phyloP scores from a whole-genome alignment of 2,113 vertebrate species.

The Megaceryle maxima region DNA sequence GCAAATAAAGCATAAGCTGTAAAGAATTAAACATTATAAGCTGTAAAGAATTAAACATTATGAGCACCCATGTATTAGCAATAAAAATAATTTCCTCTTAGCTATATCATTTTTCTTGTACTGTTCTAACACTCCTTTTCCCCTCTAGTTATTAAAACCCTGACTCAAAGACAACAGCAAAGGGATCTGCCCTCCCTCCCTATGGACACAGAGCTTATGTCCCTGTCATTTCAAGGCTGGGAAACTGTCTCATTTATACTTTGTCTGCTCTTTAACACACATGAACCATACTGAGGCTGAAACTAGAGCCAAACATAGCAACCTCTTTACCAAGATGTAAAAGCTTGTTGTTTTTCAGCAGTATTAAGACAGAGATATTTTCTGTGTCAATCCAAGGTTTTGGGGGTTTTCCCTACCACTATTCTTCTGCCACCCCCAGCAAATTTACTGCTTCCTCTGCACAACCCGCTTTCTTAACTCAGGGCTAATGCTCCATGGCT shows the following conservation, averaged over 20 bases:
- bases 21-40: constrained; percentile 20
- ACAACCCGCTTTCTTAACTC: not conserved
- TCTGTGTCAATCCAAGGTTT: not conserved
- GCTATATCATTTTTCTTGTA: not conserved
- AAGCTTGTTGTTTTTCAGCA: not conserved
- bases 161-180: not conserved
- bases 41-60: constrained; percentile 48
- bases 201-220: constrained; percentile 6
- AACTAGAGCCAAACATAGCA: not conserved
- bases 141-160: constrained; percentile 23
- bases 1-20: constrained; percentile 46
- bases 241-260: not conserved
- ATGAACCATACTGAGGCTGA: not conserved
- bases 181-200: constrained; percentile 29
- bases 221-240: constrained; percentile 30
- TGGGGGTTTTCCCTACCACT: not conserved
- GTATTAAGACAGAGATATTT: not conserved
- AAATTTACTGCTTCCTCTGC: not conserved
- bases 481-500: not conserved
- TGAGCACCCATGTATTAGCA: constrained; percentile 39
- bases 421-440: not conserved
- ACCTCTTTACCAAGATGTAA: not conserved
- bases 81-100: constrained; percentile 63
- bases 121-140: not conserved
- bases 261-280: not conserved